Evolutionary conservation across 2,113 vertebrate genomes (phyloP), one percentile per base, ranked within the genome.

Genomic region (Tor tambroides): DNA sequence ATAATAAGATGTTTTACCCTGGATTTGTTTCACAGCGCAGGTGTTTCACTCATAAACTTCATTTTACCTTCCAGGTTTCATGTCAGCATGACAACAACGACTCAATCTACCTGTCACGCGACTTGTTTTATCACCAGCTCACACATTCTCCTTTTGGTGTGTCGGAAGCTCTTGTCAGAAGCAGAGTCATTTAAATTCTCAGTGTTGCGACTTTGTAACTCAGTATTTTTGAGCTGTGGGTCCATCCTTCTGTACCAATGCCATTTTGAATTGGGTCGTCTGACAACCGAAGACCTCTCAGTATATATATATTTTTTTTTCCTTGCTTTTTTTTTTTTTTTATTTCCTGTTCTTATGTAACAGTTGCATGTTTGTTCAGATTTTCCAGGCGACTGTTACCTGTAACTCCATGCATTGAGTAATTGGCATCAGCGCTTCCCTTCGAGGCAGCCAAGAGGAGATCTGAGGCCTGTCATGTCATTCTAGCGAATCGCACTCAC

Each of bases 381-480:
- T 82, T 67, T 81, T 76, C 35, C 35, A 43, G 2, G 41, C 1
- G 41, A 43, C 43, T 67, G 38, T 82, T 82, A 49, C 23, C 32
- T 80, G 32, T n/a, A 59, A 15, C 51, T 79, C 17, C 6, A 14
- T 59, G 77, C 30, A 26, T 26, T 9, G 38, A 59, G 35, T 63
- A 63, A 80, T 28, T 80, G 56, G 78, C 56, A 43, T 38, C 56
- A 41, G 78, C 78, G 10, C 78, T 80, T 80, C 56, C 26, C 38
- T 82, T 67, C 9, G 59, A 67, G 80, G 80, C 80, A 82, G 61
- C 80, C 54, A 14, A 41, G 61, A 28, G 59, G 59, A 67, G 61
- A 67, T 49, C 63, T 67, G 61, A 67, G 38, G 80, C 67, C 38
- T 81, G 80, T 65, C 35, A 67, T 46, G 80, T 80, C 78, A 15